Base-by-base conservation (phyloP, 2,113 vertebrate genomes). In the Cephalopholis sonnerati region DNA sequence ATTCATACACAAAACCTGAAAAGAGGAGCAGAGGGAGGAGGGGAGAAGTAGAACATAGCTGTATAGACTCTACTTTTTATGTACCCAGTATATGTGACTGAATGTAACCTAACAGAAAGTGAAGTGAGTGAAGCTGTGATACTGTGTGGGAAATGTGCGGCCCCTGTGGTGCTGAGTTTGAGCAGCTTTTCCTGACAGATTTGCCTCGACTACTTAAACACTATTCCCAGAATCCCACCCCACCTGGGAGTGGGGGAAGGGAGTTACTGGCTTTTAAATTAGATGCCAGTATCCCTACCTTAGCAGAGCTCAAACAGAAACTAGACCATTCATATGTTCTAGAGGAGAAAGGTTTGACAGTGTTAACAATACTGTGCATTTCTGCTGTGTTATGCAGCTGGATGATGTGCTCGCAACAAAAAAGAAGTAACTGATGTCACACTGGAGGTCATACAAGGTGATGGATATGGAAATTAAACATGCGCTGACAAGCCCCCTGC, bases 171-270 rank as follows among this genome's bases (percentile, higher is more conserved):
- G 70, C 55, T 61, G 44, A 57, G 73, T 71, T 54, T 69, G 66
- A 82, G 71, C 69, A 84, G 81, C 68, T 91, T 90, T 85, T 65
- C 22, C 24, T 48, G 58, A 75, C 39, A 69, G 76, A 84, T 85
- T 84, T 78, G 29, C 57, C 44, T 77, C 16, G 0, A 61, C 62
- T 79, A 50, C 86, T 88, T 78, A 87, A 88, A 83, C 59, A 59
- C 84, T 84, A 57, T 87, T 87, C 72, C 67, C 65, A 24, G 24
- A 51, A 32, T 63, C 55, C 25, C 32, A 32, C 24, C 61, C 50
- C 63, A 76, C 66, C 72, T 77, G 70, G 74, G 50, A 72, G 32
- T 61, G 58, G 32, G 22, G 77, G 68, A 3, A 20, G 70, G 67
- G 74, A 64, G 71, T 65, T 71, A 74, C 44, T 63, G 59, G 76